Evolutionary conservation across 2,888 invertebrate species (phyloP).

Genomic region (Philereme transversata): DNA sequence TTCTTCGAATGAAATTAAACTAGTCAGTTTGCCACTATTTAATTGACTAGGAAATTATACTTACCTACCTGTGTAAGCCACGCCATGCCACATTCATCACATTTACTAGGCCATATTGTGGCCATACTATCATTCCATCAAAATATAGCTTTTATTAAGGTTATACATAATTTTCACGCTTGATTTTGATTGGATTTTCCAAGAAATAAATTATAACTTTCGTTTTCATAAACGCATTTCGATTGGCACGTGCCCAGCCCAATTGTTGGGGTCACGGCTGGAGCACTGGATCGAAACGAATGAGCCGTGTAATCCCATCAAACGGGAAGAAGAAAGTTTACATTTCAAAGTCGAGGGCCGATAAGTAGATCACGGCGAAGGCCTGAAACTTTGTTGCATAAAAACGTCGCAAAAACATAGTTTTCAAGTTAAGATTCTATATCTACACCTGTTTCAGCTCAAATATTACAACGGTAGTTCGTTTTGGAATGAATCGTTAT

Average conservation of each 20-base stretch:
- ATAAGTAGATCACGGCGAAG: slow-evolving; percentile 41
- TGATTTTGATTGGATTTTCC: slow-evolving; percentile 3
- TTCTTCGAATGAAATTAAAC: too few species aligned
- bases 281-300: slow-evolving; percentile 59
- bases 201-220: slow-evolving; percentile 40
- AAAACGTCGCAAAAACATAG: not conserved
- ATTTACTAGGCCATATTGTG: too few species aligned
- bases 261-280: slow-evolving; percentile 56
- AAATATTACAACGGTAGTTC: not conserved
- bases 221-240: slow-evolving; percentile 50
- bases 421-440: not conserved
- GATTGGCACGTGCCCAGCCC: slow-evolving; percentile 49
- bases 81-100: too few species aligned
- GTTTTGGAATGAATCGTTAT: not conserved
- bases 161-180: not conserved
- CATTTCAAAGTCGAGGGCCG: slow-evolving; percentile 40
- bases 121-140: too few species aligned
- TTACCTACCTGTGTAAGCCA: too few species aligned
- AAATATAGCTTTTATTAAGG: too few species aligned
- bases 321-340: slow-evolving; percentile 62
- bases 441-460: not conserved
- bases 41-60: too few species aligned
- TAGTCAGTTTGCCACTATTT: too few species aligned
- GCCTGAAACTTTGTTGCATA: not conserved
- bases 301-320: slow-evolving; percentile 69